A percentile compares a stretch with the other conserved stretches of the same genome.
These are phyloP conservation scores for Mycogona germanica DNA, from an alignment of 2,888 invertebrate species.

Conservation along the genomic window DNA sequence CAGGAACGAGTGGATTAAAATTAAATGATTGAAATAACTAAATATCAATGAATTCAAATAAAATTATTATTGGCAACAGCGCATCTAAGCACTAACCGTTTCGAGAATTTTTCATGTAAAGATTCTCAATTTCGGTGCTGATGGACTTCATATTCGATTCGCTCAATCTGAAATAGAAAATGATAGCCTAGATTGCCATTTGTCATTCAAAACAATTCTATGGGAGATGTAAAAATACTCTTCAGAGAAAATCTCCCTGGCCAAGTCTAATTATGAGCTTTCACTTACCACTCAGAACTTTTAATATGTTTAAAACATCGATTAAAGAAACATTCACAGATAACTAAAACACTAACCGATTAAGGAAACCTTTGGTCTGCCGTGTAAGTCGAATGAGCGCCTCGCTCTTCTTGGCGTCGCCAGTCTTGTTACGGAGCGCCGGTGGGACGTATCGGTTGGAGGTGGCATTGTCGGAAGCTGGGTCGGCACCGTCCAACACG, in stretches of 20 bases:
- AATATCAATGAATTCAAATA: not conserved
- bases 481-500: constrained; percentile 40
- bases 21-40: not conserved
- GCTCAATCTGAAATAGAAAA: constrained; percentile 43
- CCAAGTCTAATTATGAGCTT: not conserved
- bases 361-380: constrained; percentile 76
- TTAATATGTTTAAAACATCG: not conserved
- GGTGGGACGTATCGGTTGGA: constrained; percentile 67
- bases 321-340: not conserved
- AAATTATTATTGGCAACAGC: not conserved
- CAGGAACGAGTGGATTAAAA: constrained; percentile 23
- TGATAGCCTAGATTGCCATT: not conserved
- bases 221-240: constrained; percentile 23
- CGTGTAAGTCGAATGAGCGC: constrained; percentile 52
- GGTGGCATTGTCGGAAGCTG: constrained; percentile 26
- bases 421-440: constrained; percentile 50
- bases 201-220: constrained; percentile 4
- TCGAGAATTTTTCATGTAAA: constrained; percentile 68
- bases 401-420: constrained; percentile 37
- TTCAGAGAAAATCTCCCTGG: not conserved
- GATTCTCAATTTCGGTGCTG: constrained; percentile 57
- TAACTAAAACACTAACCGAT: constrained; percentile 38
- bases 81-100: constrained; percentile 38
- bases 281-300: too few relatives aligned
- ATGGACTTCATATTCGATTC: constrained; percentile 81